These are phyloP conservation scores for Ganaspis sp. DNA, from an alignment of 1,140 invertebrate species.

Conservation along the genomic window DNA sequence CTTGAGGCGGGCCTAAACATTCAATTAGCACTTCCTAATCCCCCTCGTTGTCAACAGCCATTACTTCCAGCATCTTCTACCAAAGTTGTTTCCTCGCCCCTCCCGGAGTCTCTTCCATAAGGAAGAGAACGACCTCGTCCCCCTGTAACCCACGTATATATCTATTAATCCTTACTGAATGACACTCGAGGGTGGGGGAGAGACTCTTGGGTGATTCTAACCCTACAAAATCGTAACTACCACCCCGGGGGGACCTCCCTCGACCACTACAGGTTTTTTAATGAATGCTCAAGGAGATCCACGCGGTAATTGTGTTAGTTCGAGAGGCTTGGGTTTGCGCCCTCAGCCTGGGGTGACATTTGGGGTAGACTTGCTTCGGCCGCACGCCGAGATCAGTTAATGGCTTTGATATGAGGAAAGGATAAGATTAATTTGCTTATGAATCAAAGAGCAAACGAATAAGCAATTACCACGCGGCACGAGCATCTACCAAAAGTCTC, in stretches of 20 bases:
- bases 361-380: constrained; percentile 60
- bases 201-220: constrained; percentile 56
- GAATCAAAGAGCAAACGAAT: constrained; percentile 69
- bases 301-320: constrained; percentile 70
- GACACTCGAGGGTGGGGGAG: constrained; percentile 71
- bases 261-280: constrained; percentile 55
- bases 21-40: constrained; percentile 77
- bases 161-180: constrained; percentile 75
- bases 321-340: constrained; percentile 54
- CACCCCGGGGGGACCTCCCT: constrained; percentile 39
- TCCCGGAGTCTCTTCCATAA: constrained; percentile 45
- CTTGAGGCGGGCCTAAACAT: constrained; percentile 69
- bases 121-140: constrained; percentile 47
- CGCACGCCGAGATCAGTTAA: constrained; percentile 68
- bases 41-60: constrained; percentile 74
- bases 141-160: constrained; percentile 64
- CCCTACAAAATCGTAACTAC: constrained; percentile 69
- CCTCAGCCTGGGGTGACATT: constrained; percentile 67
- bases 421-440: constrained; percentile 72
- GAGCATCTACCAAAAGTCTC: not conserved
- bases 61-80: constrained; percentile 76
- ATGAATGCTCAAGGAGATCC: constrained; percentile 66
- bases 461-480: constrained; percentile 66
- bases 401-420: constrained; percentile 72
- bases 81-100: constrained; percentile 52